Base-by-base conservation (phyloP, 2,113 vertebrate species). In the Rhinogobius similis region DNA sequence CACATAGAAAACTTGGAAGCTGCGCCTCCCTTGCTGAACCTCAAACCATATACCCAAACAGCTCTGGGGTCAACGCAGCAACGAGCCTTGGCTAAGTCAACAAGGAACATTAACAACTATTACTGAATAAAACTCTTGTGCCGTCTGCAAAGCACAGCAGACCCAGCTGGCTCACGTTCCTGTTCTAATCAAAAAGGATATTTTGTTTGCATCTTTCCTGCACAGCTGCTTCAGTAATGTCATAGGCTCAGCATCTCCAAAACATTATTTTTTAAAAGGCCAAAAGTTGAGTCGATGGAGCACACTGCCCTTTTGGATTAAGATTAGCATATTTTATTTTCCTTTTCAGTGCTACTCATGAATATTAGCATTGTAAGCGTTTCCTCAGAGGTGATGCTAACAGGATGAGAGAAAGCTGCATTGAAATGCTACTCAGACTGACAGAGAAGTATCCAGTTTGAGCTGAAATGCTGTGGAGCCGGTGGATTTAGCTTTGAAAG, bases 41-140 rank as follows among this genome's bases (percentile, higher is more conserved):
- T 83, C 90, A 93, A 90, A 86, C 82, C 86, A 38, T 16, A 88
- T 72, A 87, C 85, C 87, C 87, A 92, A 91, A 93, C 61, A 84
- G 83, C 81, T 90, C 70, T 53, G 68, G 91, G 90, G 82, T 92
- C 85, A 81, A 64, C 75, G 72, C 87, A 90, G 90, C 85, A 86
- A 87, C 77, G 83, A 70, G 59, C 56, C 76, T 81, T 65, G 32
- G 67, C 87, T 84, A 72, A 90, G 92, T 90, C 80, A 94, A 94
- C 89, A 92, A 10, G 76, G 76, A 68, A 79, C 87, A 93, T 89
- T 81, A 88, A 89, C 82, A 91, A 86, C 77, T 83, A 79, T 79
- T 44, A 74, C 82, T 94, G 93, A 94, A 95, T 93, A 86, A 83
- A 85, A 90, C 88, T 87, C 89, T 91, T 94, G 91, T 90, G 82